A percentile compares a stretch with the other conserved stretches of the same genome.
phyloP scores from a whole-genome alignment of 2,888 invertebrate genomes.

The Tigriopus californicus region DNA sequence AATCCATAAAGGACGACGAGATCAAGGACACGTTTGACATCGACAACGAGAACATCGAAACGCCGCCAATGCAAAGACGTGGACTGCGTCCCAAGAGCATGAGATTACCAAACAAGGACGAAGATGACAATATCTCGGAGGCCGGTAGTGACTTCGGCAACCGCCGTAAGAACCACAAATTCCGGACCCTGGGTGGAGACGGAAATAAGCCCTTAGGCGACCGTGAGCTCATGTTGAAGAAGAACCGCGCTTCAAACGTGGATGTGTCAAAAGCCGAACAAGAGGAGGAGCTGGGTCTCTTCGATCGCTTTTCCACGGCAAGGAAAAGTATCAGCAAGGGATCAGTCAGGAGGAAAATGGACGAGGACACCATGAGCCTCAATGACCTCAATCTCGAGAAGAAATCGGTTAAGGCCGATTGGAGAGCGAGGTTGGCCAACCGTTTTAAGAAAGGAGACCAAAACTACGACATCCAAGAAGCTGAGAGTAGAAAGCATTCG shows the following conservation, averaged over 20 bases:
- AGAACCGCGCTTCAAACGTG: constrained; percentile 14
- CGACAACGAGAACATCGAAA: constrained; percentile 76
- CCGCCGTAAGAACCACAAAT: constrained; percentile 18
- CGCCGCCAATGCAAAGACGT: constrained; percentile 59
- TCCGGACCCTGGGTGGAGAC: constrained; percentile 19
- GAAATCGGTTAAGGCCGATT: constrained; percentile 1
- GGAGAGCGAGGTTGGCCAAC: constrained; percentile 5
- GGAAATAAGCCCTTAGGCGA: constrained; percentile 18
- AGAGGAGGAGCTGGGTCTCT: constrained; percentile 38
- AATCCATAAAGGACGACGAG: constrained; percentile 20
- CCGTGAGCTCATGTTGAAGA: constrained; percentile 12
- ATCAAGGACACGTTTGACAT: constrained; percentile 51
- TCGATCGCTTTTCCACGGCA: constrained; percentile 62
- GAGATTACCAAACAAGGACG: constrained; percentile 17
- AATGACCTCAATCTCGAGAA: constrained; percentile 6
- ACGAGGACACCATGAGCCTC: constrained; percentile 10
- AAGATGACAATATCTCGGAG: constrained; percentile 8
- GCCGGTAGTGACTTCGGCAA: constrained; percentile 16
- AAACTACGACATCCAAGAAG: neutral
- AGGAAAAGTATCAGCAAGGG: constrained; percentile 39
- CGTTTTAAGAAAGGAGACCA: constrained; percentile 3
- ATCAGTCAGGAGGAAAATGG: constrained; percentile 3
- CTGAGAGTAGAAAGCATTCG: neutral
- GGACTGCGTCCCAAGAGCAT: constrained; percentile 34
- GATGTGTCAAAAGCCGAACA: constrained; percentile 15